These are phyloP conservation scores for Zaprionus africanus DNA, from an alignment of 1,140 invertebrate species.

Conservation along the genomic window DNA sequence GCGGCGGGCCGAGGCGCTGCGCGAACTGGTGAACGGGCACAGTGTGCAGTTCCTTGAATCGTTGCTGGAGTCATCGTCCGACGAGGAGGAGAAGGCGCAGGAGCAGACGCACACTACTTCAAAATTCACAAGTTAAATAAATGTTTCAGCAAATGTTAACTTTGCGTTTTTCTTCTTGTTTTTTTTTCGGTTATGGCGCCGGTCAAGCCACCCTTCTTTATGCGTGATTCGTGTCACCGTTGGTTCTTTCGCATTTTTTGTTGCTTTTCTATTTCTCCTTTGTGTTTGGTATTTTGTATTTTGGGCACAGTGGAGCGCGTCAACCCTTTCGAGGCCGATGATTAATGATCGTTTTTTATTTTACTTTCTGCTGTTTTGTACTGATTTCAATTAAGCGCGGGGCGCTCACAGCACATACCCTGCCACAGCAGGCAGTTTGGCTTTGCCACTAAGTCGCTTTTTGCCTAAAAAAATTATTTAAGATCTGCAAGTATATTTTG, in stretches of 20 bases:
- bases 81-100: slow-evolving; percentile 18
- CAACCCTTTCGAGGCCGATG: slow-evolving; percentile 73
- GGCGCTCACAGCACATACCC: slow-evolving; percentile 26
- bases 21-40: slow-evolving; percentile 29
- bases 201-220: slow-evolving; percentile 50
- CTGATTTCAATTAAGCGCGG: slow-evolving; percentile 74
- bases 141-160: slow-evolving; percentile 18
- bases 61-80: slow-evolving; percentile 44
- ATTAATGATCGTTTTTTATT: slow-evolving; percentile 77
- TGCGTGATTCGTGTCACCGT: slow-evolving; percentile 26
- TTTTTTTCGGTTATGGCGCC: slow-evolving; percentile 41
- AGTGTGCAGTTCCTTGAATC: slow-evolving; percentile 37
- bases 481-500: background rate
- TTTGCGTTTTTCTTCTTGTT: slow-evolving; percentile 6
- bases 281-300: slow-evolving; percentile 32
- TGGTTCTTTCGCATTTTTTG: slow-evolving; percentile 4
- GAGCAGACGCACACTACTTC: background rate
- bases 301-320: slow-evolving; percentile 66
- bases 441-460: background rate
- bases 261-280: slow-evolving; percentile 21
- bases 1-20: background rate
- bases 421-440: background rate
- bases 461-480: background rate
- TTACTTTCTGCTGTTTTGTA: slow-evolving; percentile 62
- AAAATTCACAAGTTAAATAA: slow-evolving; percentile 19